Evolutionary conservation across 2,113 vertebrate genomes (phyloP).

Genomic region (Clupea harengus): DNA sequence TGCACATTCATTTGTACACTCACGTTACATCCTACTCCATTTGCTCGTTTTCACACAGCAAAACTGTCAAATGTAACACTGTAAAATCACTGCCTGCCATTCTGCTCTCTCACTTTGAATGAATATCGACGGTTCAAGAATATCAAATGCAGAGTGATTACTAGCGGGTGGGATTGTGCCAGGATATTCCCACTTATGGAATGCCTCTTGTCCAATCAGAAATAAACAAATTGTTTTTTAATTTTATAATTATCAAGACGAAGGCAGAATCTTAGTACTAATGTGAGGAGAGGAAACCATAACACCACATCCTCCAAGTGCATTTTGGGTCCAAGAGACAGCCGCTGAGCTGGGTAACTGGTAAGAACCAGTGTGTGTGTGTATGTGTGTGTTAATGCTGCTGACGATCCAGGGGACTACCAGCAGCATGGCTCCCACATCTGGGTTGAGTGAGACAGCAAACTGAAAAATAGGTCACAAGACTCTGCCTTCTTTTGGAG

Average conservation of each 20-base stretch:
- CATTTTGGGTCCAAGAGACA: background rate
- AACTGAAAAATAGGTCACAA: conserved; percentile 43
- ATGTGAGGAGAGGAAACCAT: background rate
- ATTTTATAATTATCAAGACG: background rate
- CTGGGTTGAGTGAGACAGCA: conserved; percentile 28
- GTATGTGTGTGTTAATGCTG: conserved; percentile 32
- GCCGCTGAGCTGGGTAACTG: background rate
- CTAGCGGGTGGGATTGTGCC: no score
- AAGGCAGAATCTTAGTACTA: background rate
- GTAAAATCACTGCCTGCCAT: no score
- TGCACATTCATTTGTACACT: no score
- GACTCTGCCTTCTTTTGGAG: conserved; percentile 13
- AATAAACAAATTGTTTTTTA: no score
- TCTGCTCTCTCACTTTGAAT: no score
- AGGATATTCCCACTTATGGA: no score
- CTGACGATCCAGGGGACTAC: conserved; percentile 18
- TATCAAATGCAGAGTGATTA: no score
- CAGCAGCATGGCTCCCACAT: conserved; percentile 27
- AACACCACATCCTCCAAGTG: background rate
- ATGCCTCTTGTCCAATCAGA: no score
- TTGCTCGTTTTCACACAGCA: no score
- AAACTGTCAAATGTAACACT: no score
- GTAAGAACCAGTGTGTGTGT: conserved; percentile 22
- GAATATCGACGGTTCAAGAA: no score
- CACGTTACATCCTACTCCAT: no score